phyloP scores from a whole-genome alignment of 2,888 invertebrate genomes.

The Nomada goodeniana region DNA sequence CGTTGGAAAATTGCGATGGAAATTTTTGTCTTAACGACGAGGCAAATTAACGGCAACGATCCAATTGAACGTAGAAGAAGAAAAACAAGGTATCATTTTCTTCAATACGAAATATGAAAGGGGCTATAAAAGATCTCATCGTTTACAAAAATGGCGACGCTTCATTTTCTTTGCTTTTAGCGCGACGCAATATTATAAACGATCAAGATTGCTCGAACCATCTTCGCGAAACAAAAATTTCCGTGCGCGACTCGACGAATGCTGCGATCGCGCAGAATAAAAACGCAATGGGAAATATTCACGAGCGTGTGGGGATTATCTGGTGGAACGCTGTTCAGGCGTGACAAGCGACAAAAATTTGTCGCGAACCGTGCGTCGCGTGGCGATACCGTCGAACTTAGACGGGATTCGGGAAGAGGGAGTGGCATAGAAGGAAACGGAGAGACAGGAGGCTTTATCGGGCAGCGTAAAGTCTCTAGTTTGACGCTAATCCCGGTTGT shows the following conservation, averaged over 20 bases:
- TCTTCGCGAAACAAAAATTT: not conserved
- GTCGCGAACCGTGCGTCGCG: constrained; percentile 34
- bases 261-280: constrained; percentile 15
- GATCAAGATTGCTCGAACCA: too few species aligned
- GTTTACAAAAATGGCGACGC: too few species aligned
- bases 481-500: constrained; percentile 76
- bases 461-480: constrained; percentile 69
- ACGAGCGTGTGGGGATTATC: constrained; percentile 37
- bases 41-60: too few species aligned
- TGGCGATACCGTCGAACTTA: constrained; percentile 41
- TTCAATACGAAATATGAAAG: too few species aligned
- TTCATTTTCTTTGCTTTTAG: too few species aligned
- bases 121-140: too few species aligned
- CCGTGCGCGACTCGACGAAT: not conserved
- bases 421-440: not conserved
- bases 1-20: too few species aligned
- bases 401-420: not conserved
- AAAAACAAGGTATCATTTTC: too few species aligned
- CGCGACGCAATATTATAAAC: too few species aligned
- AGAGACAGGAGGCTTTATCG: constrained; percentile 60
- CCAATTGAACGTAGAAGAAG: too few species aligned
- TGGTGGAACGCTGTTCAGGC: not conserved
- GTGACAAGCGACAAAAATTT: constrained; percentile 46
- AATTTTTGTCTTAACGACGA: too few species aligned
- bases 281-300: constrained; percentile 23